Conservation (phyloP, 1,140 invertebrate species). For the Drosophila ananassae region DNA sequence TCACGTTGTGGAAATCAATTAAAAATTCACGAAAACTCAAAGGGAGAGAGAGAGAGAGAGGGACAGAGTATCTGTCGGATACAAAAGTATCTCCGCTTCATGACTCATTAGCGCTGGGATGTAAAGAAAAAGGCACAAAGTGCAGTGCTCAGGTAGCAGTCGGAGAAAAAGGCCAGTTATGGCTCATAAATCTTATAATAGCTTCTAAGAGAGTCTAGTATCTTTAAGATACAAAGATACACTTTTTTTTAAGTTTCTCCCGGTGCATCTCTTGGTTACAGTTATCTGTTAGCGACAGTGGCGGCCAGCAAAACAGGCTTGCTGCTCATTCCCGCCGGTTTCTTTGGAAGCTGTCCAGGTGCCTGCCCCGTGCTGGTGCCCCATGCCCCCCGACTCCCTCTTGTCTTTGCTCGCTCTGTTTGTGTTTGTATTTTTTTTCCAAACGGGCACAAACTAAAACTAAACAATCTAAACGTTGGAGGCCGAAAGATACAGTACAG, state of each 20-base stretch:
- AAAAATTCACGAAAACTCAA: slow-evolving; percentile 71
- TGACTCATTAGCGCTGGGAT: slow-evolving; percentile 77
- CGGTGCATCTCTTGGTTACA: slow-evolving; percentile 56
- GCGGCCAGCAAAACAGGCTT: slow-evolving; percentile 39
- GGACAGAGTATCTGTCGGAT: slow-evolving; percentile 27
- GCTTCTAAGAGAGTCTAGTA: no score
- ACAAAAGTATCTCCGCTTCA: slow-evolving; percentile 26
- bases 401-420: slow-evolving; percentile 19
- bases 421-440: slow-evolving; percentile 62
- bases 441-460: slow-evolving; percentile 69
- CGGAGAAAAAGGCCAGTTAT: slow-evolving; percentile 36
- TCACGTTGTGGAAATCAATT: slow-evolving; percentile 82
- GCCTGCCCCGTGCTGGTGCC: slow-evolving; percentile 37
- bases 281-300: slow-evolving; percentile 58
- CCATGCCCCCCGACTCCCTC: background rate
- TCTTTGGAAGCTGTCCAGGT: slow-evolving; percentile 52
- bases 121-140: slow-evolving; percentile 44
- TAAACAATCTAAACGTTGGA: slow-evolving; percentile 60
- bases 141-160: slow-evolving; percentile 32
- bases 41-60: background rate
- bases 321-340: slow-evolving; percentile 27
- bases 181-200: no score
- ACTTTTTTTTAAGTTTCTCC: background rate
- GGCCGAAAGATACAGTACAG: slow-evolving; percentile 43
- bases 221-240: no score